Evolutionary conservation across 2,888 invertebrate species (phyloP), one percentile per base, ranked within the genome.

Genomic region (Plagiodera versicolora): DNA sequence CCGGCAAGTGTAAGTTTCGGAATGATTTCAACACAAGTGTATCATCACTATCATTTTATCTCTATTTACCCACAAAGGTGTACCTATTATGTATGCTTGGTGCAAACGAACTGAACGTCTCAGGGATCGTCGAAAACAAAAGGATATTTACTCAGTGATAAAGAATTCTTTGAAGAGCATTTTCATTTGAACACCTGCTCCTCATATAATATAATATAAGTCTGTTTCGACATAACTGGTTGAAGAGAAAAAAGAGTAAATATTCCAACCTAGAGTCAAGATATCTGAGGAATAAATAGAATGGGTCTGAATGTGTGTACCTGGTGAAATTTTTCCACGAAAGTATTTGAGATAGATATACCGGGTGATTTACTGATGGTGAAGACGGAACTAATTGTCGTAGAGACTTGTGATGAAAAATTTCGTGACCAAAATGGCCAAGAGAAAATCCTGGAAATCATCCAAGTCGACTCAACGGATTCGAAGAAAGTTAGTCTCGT

Each of bases 131-230:
- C 28, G 39, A 55, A 63, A 61, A 53, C 50, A 63, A 63, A 63
- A 60, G 56, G 60, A 56, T 63, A 35, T 63, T 63, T 60, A 51
- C 46, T 51, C 28, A 60, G 32, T 18, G 60, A 63, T 60, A 63
- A 55, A 55, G 55, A 24, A 44, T 59, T 53, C 45, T 57, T 56
- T 49, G 35, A 14, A 56, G 56, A 52, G 56, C 28, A 44, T 44
- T 24, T 39, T n/a, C 39, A 39, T 39, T 39, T 39, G 39, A 39
- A 39, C 39, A 39, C 39, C 39, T 39, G 39, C 39, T 39, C 1
- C 39, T 8, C 10, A 39, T 32, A 32, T 11, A 24, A 32, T 32
- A 32, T 32, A 10, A 10, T 2, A 9, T 28, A 28, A 14, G 3
- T 39, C 24, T 39, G 11, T 39, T 14, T 39, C 39, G 14, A 39